Base-by-base conservation (phyloP, 1,140 invertebrate genomes). In the Halyomorpha halys region DNA sequence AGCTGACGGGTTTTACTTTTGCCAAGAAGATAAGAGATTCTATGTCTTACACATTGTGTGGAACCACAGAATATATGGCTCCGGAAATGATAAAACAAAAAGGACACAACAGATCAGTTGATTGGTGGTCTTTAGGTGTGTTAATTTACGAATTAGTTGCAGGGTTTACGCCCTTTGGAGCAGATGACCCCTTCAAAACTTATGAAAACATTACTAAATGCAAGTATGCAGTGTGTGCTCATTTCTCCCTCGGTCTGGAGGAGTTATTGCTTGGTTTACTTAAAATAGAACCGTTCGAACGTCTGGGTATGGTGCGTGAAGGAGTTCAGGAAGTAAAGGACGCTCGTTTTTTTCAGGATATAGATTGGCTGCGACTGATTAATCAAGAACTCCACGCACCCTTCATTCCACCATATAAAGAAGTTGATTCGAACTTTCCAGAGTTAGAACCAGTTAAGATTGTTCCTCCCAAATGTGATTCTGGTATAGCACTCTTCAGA, bases 121-220 rank as follows among this genome's bases (percentile, higher is more conserved):
- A 98, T 71, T 97, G 93, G 94, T 97, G 94, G 94, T 90, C 92
- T 11, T 84, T 94, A 56, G 94, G 94, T 0, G 87, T 97, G 0
- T 76, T 97, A 4, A 74, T 92, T 8, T 92, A 81, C 74, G 90
- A 93, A 76, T 89, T 93, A 84, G 85, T 85, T 62, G 83, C 87
- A 9, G 89, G 90, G 0, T 85, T 83, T 71, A 82, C 88, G 0
- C 94, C 94, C 0, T 97, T 97, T 73, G 89, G 84, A 65, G 81
- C 86, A 4, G 81, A 83, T 18, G 86, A 92, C 66, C 86, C 86
- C 0, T 90, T 94, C 80, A 87, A 89, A 72, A 90, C 96, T 39
- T 97, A 96, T 76, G 91, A 94, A 72, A 87, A 85, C 73, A 92
- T 93, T 62, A 84, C 93, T 14, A 74, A 81, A 6, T 84, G 83